Evolutionary conservation across 2,113 vertebrate species (phyloP).

Genomic region (Gopherus flavomarginatus): DNA sequence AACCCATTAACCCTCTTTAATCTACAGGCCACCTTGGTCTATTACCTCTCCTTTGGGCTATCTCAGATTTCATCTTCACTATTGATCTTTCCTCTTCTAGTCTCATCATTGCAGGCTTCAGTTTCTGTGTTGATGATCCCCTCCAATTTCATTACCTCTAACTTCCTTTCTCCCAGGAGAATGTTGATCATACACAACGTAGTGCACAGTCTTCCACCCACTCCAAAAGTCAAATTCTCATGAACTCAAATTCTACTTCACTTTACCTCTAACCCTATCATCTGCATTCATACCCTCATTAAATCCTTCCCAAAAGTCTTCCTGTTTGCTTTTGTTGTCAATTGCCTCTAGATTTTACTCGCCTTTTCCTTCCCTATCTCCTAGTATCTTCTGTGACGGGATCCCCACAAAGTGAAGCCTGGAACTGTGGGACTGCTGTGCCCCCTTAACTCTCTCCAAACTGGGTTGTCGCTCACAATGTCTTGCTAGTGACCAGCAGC

Average conservation of each 20-base stretch:
- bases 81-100: neutral
- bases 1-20: neutral
- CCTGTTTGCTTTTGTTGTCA: neutral
- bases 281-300: neutral
- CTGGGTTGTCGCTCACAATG: no score
- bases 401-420: no score
- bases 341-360: neutral
- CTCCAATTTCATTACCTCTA: neutral
- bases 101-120: neutral
- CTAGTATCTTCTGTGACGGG: neutral
- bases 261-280: neutral
- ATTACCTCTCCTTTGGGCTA: neutral
- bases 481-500: no score
- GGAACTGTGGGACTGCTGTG: no score
- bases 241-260: neutral
- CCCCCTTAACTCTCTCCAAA: no score
- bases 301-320: neutral
- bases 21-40: neutral
- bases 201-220: rapidly evolving
- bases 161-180: neutral
- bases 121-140: neutral
- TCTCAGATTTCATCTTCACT: neutral
- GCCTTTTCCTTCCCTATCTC: neutral
- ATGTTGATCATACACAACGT: neutral
- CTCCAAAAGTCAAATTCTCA: neutral